These are phyloP conservation scores for Thunnus albacares DNA, from an alignment of 2,797 vertebrate species.

Conservation along the genomic window DNA sequence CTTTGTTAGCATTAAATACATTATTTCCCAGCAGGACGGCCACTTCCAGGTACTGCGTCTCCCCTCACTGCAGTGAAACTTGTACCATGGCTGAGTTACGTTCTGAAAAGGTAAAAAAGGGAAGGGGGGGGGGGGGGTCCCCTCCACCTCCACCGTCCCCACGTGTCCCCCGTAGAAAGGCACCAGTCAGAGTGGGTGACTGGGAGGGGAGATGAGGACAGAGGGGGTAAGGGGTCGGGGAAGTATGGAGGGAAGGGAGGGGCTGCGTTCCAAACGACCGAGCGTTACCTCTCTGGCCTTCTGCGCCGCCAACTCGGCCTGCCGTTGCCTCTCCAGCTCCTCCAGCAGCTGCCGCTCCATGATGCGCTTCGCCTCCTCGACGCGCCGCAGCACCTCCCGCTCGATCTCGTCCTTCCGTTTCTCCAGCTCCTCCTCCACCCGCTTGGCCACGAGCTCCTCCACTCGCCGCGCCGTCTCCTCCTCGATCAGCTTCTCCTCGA, in stretches of 20 bases:
- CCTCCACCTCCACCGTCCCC: slow-evolving; percentile 26
- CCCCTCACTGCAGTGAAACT: slow-evolving; percentile 85
- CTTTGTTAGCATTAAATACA: too few species aligned
- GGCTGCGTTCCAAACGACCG: slow-evolving; percentile 98
- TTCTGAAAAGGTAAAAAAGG: slow-evolving; percentile 62
- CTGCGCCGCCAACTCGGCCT: slow-evolving; percentile 97
- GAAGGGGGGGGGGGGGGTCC: not conserved
- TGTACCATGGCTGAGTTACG: slow-evolving; percentile 88
- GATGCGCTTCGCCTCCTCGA: slow-evolving; percentile 99
- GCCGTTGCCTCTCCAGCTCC: slow-evolving; percentile 98
- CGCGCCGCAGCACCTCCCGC: slow-evolving; percentile 96
- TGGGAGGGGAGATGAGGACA: slow-evolving; percentile 26
- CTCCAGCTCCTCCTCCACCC: slow-evolving; percentile 98
- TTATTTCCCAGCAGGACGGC: not conserved
- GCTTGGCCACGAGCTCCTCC: slow-evolving; percentile 97
- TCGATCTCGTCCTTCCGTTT: slow-evolving; percentile 99
- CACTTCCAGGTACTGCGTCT: slow-evolving; percentile 4
- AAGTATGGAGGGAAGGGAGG: slow-evolving; percentile 61
- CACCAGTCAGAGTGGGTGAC: slow-evolving; percentile 32
- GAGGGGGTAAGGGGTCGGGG: slow-evolving; percentile 37
- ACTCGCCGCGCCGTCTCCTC: slow-evolving; percentile 99
- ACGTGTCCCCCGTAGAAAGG: slow-evolving; percentile 20
- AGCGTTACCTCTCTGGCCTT: slow-evolving; percentile 99
- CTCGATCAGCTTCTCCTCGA: slow-evolving; percentile 99
- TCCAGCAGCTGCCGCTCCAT: slow-evolving; percentile 99